Evolutionary conservation across 2,888 invertebrate species (phyloP), one percentile per base, ranked within the genome.

Genomic region (Blomia tropicalis): DNA sequence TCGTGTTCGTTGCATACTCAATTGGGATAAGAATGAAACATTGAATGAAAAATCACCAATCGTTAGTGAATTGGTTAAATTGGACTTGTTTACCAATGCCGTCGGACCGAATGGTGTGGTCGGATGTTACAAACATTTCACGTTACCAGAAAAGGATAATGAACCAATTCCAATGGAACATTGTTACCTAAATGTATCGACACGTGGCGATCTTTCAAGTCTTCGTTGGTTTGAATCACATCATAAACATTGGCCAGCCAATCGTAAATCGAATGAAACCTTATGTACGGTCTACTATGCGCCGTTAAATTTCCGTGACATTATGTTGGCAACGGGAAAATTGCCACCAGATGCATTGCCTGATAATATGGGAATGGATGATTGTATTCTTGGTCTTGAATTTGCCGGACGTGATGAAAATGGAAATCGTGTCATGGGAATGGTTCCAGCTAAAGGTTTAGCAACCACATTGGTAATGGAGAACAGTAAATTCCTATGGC

Each of bases 261-360:
- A 43, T 58, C n/a, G 25, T 27, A 19, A 58, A 60, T 2, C 54
- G 30, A 63, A 74, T 78, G 2, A 75, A 79, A 19, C 22, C 17
- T 76, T 89, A 56, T 91, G 90, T 76, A 80, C 80, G 66, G 73
- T 76, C 2, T 71, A 74, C 65, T 76, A 72, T 68, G 71, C 76
- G 1, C 70, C 75, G 0, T 68, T 78, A 58, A 78, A 78, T 71
- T 78, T 78, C 73, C 72, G 77, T 63, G 78, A 78, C 68, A 83
- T 96, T 69, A 96, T 96, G 96, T 77, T 96, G 71, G 93, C 95
- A 30, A 90, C 90, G 29, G 96, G 95, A 69, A 92, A 93, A 77
- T 80, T 96, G 66, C 88, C 95, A 59, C 90, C 92, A 29, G 95
- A 96, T 77, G 92, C 95, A 56, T 80, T 96, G 64, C 95, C 96